Base-by-base conservation (phyloP, 2,113 vertebrate genomes). In the Sminthopsis crassicaudata region DNA sequence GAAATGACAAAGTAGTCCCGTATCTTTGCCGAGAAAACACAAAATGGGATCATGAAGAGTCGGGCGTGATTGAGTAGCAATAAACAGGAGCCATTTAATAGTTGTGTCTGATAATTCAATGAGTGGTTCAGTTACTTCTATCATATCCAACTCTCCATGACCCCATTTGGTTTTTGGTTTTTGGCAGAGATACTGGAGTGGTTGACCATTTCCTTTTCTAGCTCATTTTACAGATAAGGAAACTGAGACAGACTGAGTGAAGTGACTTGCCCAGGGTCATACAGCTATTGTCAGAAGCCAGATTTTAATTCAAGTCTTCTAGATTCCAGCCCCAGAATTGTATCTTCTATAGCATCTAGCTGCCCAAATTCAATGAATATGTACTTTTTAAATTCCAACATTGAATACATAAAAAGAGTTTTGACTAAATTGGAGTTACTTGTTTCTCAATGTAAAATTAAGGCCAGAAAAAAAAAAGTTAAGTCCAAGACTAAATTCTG, bases 311-410 rank as follows among this genome's bases (percentile, higher is more conserved):
- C 19, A 8, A 6, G 36, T 19, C 3, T 67, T 67, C 30, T 4
- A 1, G 30, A 36, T 14, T 67, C 30, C 57, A 67, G 30, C 27
- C 30, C 27, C 57, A 60, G 27, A 9, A 14, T n/a, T 76, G 4
- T n/a, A 16, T n/a, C 36, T 7, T 19, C 30, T 76, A 12, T 76
- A n/a, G 1, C n/a, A 23, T 7, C 16, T 84, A 42, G 16, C 36
- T 42, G 16, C n/a, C 11, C 6, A 22, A 42, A 84, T 84, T 90
- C 3, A 51, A 36, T 30, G 1, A 84, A 30, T 0, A 11, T 2
- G 1, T 26, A 60, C 53, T 94, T 95, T 95, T 93, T 24, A 91
- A 97, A 27, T 4, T 3, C 24, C 96, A 89, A 90, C 55, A 91
- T 91, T 60, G 89, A 50, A 67, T 24, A 1, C 26, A 91, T 46